These are phyloP conservation scores for Elgaria multicarinata DNA, from an alignment of 2,113 vertebrate genomes.

Conservation along the genomic window DNA sequence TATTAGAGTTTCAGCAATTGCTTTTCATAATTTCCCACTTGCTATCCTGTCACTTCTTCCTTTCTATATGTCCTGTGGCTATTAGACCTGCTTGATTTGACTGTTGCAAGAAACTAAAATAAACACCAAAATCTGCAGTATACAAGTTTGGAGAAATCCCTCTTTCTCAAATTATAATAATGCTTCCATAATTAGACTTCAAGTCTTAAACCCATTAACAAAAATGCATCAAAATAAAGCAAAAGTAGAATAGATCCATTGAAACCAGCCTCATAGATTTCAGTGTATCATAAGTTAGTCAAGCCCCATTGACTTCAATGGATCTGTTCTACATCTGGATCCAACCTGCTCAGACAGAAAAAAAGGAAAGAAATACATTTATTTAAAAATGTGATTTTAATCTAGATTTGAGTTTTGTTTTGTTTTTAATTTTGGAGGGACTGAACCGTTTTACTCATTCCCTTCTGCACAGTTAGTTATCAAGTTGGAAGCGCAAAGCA, in stretches of 20 bases:
- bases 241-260: not conserved
- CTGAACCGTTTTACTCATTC: too few species aligned
- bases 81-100: not conserved
- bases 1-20: slow-evolving; percentile 20
- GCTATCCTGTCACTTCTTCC: slow-evolving; percentile 40
- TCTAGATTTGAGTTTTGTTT: not conserved
- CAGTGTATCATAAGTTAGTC: too few species aligned
- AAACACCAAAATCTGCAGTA: not conserved
- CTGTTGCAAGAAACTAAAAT: not conserved
- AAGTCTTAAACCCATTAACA: not conserved
- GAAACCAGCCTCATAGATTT: too few species aligned
- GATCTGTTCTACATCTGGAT: too few species aligned
- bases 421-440: not conserved
- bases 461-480: not conserved
- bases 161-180: not conserved
- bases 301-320: too few species aligned
- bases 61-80: not conserved
- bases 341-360: not conserved
- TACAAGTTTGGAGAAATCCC: not conserved
- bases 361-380: not conserved
- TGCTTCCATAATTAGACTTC: not conserved
- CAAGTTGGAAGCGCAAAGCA: not conserved
- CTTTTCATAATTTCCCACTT: not conserved
- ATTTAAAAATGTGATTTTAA: not conserved
- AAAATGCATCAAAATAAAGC: not conserved